Evolutionary conservation across 2,888 invertebrate species (phyloP), one percentile per base, ranked within the genome.

Genomic region (Steromphala cineraria): DNA sequence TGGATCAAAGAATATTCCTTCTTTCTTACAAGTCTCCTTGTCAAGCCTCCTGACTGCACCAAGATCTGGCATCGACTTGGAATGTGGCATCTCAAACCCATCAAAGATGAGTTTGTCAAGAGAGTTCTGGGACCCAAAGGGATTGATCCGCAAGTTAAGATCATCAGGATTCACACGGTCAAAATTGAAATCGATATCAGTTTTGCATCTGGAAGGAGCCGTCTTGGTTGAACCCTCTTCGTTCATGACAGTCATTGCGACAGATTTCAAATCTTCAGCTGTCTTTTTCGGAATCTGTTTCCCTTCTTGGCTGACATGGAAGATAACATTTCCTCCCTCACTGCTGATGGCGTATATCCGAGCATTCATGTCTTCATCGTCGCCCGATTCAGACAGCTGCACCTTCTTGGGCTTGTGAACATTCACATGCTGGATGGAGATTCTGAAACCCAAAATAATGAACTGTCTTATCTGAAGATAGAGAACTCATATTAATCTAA

Each of bases 311-410:
- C 94, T 94, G 84, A 94, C 92, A 85, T 94, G 94, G 87, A 94
- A 94, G 79, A 93, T 93, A 4, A 97, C 95, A 87, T 96, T 96
- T 0, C 97, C 97, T 87, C 96, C 96, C 40, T 96, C 96, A 67
- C 96, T 96, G 89, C 97, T 97, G 67, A 97, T 96, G 0, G 97
- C 97, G 90, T 96, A 97, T 17, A 97, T 96, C 90, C 96, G 96
- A 10, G 94, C 91, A 87, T 94, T 94, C 7, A 87, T 56, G 53
- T 85, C 84, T n/a, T 90, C 88, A 4, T 88, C 88, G 17, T 86
- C 87, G 53, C 84, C 85, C 8, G 86, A 86, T 21, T 91, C 90
- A 13, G 85, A 81, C 52, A 92, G 76, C n/a, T 87, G 81, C n/a
- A 91, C 90, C 74, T 89, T 90, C 81, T 90, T 86, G n/a, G 92